These are phyloP conservation scores for Xiphydria camelus DNA, from an alignment of 2,888 invertebrate genomes.

Conservation along the genomic window DNA sequence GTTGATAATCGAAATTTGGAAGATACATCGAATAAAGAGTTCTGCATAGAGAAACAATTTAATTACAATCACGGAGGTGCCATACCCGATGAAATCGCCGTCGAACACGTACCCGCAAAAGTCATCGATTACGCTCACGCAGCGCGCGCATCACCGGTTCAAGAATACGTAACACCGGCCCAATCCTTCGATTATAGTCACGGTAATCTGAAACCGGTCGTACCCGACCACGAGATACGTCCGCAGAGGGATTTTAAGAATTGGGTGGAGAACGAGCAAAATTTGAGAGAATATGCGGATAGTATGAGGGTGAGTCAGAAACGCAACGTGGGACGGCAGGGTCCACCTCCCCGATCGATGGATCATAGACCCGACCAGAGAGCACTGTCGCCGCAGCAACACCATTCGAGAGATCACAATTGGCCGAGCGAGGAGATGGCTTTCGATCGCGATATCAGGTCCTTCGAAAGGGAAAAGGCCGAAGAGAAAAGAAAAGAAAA, in stretches of 20 bases:
- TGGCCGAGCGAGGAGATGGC: slow-evolving; percentile 21
- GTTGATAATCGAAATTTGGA: no score
- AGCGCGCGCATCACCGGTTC: slow-evolving; percentile 24
- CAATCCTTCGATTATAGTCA: slow-evolving; percentile 51
- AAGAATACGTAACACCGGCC: slow-evolving; percentile 37
- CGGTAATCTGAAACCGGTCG: slow-evolving; percentile 43
- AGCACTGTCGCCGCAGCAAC: no score
- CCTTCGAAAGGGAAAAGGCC: slow-evolving; percentile 27
- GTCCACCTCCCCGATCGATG: neutral
- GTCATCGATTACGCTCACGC: slow-evolving; percentile 50
- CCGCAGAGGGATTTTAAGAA: slow-evolving; percentile 43
- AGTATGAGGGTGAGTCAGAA: slow-evolving; percentile 40
- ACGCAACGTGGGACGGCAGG: slow-evolving; percentile 6
- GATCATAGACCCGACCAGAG: slow-evolving; percentile 1
- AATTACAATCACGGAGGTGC: slow-evolving; percentile 53
- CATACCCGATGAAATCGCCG: slow-evolving; percentile 25
- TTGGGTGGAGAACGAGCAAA: slow-evolving; percentile 53
- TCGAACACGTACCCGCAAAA: slow-evolving; percentile 42
- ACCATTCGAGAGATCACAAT: slow-evolving; percentile 16
- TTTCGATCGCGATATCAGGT: slow-evolving; percentile 27
- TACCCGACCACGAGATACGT: slow-evolving; percentile 40
- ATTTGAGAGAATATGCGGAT: slow-evolving; percentile 46
- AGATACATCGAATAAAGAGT: slow-evolving; percentile 39
- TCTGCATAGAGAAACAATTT: slow-evolving; percentile 48
- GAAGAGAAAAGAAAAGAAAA: slow-evolving; percentile 28